phyloP scores from a whole-genome alignment of 1,140 invertebrate species.

The Leptopilina clavipes region DNA sequence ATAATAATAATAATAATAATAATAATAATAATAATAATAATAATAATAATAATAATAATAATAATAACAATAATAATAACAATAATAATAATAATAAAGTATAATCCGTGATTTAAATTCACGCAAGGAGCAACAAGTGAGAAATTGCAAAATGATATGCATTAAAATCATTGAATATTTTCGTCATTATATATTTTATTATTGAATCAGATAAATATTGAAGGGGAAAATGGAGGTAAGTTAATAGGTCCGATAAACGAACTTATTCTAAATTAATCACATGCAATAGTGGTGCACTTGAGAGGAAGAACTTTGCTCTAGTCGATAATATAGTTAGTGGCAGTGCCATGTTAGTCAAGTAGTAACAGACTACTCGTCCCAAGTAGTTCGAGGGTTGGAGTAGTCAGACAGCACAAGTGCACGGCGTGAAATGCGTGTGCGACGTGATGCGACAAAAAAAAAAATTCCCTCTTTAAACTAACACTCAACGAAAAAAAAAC shows the following conservation, averaged over 20 bases:
- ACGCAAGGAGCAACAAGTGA: too few species aligned
- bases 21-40: too few species aligned
- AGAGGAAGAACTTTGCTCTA: constrained; percentile 12
- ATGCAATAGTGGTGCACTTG: constrained; percentile 10
- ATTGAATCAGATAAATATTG: neutral
- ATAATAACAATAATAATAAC: too few species aligned
- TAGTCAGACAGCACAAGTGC: constrained; percentile 6
- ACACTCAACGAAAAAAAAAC: too few species aligned
- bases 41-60: too few species aligned
- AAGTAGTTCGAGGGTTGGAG: constrained; percentile 18
- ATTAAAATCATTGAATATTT: neutral
- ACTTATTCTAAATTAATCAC: constrained; percentile 16
- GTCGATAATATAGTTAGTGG: constrained; percentile 15
- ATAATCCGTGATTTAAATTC: too few species aligned
- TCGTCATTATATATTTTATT: neutral
- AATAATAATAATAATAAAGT: too few species aligned
- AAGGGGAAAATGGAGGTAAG: neutral
- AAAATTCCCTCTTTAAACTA: neutral
- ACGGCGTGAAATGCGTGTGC: constrained; percentile 17
- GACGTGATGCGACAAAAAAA: constrained; percentile 8
- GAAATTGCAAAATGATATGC: too few species aligned
- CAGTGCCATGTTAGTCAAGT: constrained; percentile 1
- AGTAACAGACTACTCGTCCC: constrained; percentile 18
- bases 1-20: too few species aligned
- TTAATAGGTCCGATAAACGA: constrained; percentile 19